Conservation (phyloP, 2,113 vertebrate genomes). For the Mastomys coucha region DNA sequence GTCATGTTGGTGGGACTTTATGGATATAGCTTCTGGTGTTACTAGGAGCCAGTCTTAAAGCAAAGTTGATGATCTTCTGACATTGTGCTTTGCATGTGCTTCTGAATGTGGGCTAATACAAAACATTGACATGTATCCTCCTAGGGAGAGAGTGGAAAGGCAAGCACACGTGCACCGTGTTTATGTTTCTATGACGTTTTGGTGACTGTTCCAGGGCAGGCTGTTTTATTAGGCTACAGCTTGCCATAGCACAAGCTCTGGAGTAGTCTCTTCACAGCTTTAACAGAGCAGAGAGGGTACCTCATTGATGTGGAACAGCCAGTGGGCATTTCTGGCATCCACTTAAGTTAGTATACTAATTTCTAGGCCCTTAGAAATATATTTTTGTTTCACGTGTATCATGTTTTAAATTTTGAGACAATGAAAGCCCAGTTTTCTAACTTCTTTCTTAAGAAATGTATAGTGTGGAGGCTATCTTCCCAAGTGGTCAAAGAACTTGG, state of each 20-base stretch:
- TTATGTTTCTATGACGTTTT: not conserved
- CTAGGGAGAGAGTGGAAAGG: not conserved
- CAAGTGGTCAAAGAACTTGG: not conserved
- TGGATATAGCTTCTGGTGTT: not conserved
- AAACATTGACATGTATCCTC: not conserved
- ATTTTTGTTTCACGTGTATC: not conserved
- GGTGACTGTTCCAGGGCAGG: not conserved
- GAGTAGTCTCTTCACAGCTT: not conserved
- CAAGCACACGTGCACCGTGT: not conserved
- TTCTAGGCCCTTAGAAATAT: not conserved
- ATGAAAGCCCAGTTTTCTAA: not conserved
- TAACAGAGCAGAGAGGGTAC: not conserved
- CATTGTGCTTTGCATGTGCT: not conserved
- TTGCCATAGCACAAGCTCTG: not conserved
- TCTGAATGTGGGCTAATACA: conserved; percentile 42
- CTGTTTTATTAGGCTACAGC: not conserved
- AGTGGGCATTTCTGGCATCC: not conserved
- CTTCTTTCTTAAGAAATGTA: not conserved
- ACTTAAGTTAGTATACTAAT: not conserved
- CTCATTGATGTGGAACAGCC: not conserved
- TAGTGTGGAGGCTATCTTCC: not conserved
- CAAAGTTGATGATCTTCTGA: not conserved
- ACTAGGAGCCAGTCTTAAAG: not conserved
- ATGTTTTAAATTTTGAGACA: conserved; percentile 42
- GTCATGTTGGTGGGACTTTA: not conserved